Evolutionary conservation across 92 coral and sea anemone species (phyloP).

Genomic region (Micromussa lordhowensis): DNA sequence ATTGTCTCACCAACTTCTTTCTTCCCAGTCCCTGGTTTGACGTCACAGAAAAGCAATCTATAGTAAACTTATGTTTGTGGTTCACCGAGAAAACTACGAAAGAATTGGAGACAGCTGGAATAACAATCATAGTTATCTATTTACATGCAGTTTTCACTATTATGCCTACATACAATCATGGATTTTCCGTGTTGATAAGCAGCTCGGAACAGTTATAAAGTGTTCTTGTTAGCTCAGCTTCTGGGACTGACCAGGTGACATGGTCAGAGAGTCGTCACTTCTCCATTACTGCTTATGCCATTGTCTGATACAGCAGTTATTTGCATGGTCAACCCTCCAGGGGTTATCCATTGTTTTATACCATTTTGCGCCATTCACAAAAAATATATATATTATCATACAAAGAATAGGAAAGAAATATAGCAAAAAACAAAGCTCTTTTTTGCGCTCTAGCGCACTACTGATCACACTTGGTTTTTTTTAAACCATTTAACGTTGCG

Average conservation of each 20-base stretch:
- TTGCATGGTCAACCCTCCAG: neutral
- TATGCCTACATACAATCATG: neutral
- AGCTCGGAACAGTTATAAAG: neutral
- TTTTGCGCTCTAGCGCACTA: neutral
- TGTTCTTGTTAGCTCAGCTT: neutral
- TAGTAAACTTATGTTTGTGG: too few relatives aligned
- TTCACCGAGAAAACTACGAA: neutral
- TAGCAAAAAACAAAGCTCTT: neutral
- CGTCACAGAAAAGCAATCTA: neutral
- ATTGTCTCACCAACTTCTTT: neutral
- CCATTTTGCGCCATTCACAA: neutral
- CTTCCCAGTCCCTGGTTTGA: neutral
- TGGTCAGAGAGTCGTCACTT: neutral
- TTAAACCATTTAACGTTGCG: slow-evolving; percentile 22
- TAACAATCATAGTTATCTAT: neutral
- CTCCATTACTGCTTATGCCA: neutral
- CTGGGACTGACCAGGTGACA: neutral
- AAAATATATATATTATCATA: neutral
- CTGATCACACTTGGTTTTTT: neutral
- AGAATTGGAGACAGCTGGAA: neutral
- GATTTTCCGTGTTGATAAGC: neutral
- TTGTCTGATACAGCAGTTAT: neutral
- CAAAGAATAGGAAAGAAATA: neutral
- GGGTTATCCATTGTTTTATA: neutral
- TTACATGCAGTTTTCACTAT: neutral